Conservation (phyloP, 2,797 vertebrate species). For the Scomberomorus guttatus region DNA sequence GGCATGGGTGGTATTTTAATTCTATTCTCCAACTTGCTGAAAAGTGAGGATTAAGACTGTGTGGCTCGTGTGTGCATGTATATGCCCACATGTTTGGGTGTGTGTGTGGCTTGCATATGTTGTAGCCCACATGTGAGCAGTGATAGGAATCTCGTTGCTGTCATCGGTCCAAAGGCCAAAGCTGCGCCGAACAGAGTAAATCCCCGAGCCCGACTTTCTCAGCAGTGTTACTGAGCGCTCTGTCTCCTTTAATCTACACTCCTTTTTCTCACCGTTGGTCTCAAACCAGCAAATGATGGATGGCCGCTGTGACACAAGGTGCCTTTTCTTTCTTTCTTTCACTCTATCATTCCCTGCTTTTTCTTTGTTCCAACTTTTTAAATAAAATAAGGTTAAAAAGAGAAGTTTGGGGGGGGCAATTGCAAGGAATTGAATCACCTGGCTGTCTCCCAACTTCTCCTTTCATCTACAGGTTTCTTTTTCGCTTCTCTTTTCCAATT, state of each 20-base stretch:
- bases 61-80: slow-evolving; percentile 19
- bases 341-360: slow-evolving; percentile 40
- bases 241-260: slow-evolving; percentile 65
- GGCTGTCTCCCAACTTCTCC: slow-evolving; percentile 33
- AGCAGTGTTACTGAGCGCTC: slow-evolving; percentile 33
- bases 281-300: slow-evolving; percentile 71
- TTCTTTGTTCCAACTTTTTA: slow-evolving; percentile 47
- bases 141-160: slow-evolving; percentile 76
- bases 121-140: slow-evolving; percentile 63
- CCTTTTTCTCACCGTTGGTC: slow-evolving; percentile 53
- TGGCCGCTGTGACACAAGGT: slow-evolving; percentile 56
- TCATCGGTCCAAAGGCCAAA: slow-evolving; percentile 67
- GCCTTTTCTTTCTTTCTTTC: slow-evolving; percentile 51
- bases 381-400: slow-evolving; percentile 41
- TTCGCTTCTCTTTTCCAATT: slow-evolving; percentile 54
- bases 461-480: slow-evolving; percentile 49
- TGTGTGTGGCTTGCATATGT: slow-evolving; percentile 43
- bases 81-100: slow-evolving; percentile 18
- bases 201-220: slow-evolving; percentile 37
- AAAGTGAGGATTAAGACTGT: slow-evolving; percentile 66
- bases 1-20: slow-evolving; percentile 62
- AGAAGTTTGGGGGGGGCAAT: slow-evolving; percentile 10
- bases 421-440: slow-evolving; percentile 53
- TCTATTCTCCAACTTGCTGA: slow-evolving; percentile 65
- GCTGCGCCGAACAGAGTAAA: slow-evolving; percentile 57